These are phyloP conservation scores for Crocidura indochinensis DNA, from an alignment of 2,797 vertebrate species.

Conservation along the genomic window DNA sequence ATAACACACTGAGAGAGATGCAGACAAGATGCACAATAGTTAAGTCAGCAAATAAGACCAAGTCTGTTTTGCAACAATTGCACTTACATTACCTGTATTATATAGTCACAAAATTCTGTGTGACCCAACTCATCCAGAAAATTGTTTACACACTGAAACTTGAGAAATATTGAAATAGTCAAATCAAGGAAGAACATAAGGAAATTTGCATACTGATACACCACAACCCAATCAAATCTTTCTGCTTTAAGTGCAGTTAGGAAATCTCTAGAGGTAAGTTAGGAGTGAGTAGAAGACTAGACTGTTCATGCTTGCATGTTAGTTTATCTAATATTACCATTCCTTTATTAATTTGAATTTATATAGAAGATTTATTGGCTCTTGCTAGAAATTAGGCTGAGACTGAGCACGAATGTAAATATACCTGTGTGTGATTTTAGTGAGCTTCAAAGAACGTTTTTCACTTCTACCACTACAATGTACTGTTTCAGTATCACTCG, in stretches of 20 bases:
- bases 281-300: neutral
- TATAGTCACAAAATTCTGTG: neutral
- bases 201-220: neutral
- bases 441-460: neutral
- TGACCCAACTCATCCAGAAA: neutral
- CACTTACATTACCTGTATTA: conserved; percentile 43
- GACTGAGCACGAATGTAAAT: neutral
- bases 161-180: neutral
- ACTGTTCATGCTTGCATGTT: neutral
- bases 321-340: neutral
- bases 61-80: conserved; percentile 44
- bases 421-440: neutral
- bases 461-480: neutral
- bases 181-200: conserved; percentile 20
- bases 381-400: neutral
- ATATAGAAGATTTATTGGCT: conserved; percentile 33
- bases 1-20: neutral
- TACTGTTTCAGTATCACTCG: neutral
- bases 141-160: conserved; percentile 14
- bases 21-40: neutral
- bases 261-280: neutral
- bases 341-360: neutral
- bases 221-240: neutral
- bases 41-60: conserved; percentile 14
- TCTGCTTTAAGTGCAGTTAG: conserved; percentile 18